Evolutionary conservation across 1,140 invertebrate genomes (phyloP).

Genomic region (Procambarus virginalis): DNA sequence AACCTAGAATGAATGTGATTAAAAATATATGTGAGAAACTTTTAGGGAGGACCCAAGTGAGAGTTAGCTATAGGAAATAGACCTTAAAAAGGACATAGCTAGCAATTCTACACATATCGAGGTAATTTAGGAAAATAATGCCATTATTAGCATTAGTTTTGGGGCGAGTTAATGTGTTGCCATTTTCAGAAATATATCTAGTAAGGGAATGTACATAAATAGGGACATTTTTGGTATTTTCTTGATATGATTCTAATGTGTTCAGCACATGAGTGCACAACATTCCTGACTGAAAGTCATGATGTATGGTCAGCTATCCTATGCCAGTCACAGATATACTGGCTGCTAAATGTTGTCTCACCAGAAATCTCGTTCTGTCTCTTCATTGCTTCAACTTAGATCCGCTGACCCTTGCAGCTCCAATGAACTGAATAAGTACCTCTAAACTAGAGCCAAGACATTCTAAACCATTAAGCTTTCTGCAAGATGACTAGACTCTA

Average conservation of each 20-base stretch:
- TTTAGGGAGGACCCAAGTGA: too few relatives aligned
- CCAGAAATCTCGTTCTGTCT: neutral
- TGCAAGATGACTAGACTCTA: too few relatives aligned
- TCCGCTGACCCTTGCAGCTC: neutral
- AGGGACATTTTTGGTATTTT: neutral
- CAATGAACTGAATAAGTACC: too few relatives aligned
- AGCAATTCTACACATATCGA: neutral
- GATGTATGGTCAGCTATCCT: neutral
- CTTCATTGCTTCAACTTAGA: neutral
- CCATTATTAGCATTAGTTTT: neutral
- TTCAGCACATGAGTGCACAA: neutral
- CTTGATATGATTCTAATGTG: neutral
- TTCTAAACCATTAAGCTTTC: too few relatives aligned
- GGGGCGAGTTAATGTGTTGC: neutral
- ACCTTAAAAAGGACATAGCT: too few relatives aligned
- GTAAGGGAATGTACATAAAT: neutral
- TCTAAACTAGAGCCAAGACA: too few relatives aligned
- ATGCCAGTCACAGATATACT: neutral
- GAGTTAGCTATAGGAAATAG: too few relatives aligned
- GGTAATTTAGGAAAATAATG: neutral
- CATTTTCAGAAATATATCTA: neutral
- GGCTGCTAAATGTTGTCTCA: neutral
- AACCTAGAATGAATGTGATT: too few relatives aligned
- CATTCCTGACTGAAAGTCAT: neutral
- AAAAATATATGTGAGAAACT: too few relatives aligned